Evolutionary conservation across 2,797 vertebrate species (phyloP).

Genomic region (Channa striata): DNA sequence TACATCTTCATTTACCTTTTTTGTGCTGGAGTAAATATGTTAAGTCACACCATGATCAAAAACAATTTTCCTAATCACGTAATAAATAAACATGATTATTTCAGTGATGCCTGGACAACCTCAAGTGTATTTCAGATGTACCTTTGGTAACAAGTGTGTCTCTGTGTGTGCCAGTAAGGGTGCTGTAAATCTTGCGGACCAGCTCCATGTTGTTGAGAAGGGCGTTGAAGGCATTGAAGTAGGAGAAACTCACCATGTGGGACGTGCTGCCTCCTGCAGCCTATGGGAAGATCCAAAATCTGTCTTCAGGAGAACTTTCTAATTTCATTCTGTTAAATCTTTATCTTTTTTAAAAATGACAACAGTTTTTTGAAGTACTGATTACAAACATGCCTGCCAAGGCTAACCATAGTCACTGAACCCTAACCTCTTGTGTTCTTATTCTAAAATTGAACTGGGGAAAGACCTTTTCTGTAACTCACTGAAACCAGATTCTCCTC

Average conservation of each 20-base stretch:
- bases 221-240: constrained; percentile 98
- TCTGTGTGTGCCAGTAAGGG: constrained; percentile 90
- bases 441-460: constrained; percentile 3
- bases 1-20: constrained; percentile 77
- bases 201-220: constrained; percentile 99
- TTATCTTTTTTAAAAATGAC: constrained; percentile 7
- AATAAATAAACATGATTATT: constrained; percentile 26
- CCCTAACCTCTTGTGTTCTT: neutral
- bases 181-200: constrained; percentile 97
- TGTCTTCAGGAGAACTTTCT: constrained; percentile 18
- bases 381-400: neutral
- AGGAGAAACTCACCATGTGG: constrained; percentile 99
- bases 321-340: constrained; percentile 8
- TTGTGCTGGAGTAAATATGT: constrained; percentile 79
- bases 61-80: constrained; percentile 56
- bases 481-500: constrained; percentile 99
- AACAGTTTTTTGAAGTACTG: constrained; percentile 5
- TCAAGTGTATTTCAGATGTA: constrained; percentile 59
- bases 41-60: constrained; percentile 73
- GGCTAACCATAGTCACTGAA: neutral
- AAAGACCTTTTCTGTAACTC: constrained; percentile 75
- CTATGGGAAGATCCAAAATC: constrained; percentile 74
- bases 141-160: constrained; percentile 96
- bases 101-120: neutral
- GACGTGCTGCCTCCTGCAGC: constrained; percentile 94